Conservation (phyloP, 2,113 vertebrate species). For the Mesocricetus auratus region DNA sequence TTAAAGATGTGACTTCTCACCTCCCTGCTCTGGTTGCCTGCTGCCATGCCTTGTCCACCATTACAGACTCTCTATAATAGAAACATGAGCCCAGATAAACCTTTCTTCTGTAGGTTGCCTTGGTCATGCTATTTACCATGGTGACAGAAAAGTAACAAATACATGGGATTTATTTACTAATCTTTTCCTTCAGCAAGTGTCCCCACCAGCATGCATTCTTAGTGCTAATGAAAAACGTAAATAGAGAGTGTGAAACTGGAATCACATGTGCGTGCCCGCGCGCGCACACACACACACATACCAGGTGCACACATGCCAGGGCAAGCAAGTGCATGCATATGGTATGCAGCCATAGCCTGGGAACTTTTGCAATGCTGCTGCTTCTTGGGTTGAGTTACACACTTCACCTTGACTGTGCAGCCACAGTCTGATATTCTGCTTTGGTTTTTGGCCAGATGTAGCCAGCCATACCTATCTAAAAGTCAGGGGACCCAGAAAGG, state of each 20-base stretch:
- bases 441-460: background rate
- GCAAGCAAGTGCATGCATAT: background rate
- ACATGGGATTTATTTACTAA: background rate
- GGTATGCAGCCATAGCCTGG: rapidly evolving
- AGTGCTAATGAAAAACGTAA: background rate
- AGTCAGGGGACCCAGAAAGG: background rate
- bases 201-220: background rate
- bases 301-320: background rate
- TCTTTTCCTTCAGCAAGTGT: background rate
- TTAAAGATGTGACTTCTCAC: background rate
- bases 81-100: background rate
- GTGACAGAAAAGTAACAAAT: background rate
- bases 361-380: background rate
- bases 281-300: no score
- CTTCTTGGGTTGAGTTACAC: background rate
- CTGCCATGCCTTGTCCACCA: background rate
- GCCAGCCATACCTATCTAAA: background rate
- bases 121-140: background rate
- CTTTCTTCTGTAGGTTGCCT: background rate
- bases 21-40: background rate
- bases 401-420: background rate
- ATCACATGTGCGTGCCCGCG: no score
- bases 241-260: background rate
- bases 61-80: background rate
- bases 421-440: background rate